phyloP scores from a whole-genome alignment of 2,797 vertebrate genomes.

The Centropyge bicolor region DNA sequence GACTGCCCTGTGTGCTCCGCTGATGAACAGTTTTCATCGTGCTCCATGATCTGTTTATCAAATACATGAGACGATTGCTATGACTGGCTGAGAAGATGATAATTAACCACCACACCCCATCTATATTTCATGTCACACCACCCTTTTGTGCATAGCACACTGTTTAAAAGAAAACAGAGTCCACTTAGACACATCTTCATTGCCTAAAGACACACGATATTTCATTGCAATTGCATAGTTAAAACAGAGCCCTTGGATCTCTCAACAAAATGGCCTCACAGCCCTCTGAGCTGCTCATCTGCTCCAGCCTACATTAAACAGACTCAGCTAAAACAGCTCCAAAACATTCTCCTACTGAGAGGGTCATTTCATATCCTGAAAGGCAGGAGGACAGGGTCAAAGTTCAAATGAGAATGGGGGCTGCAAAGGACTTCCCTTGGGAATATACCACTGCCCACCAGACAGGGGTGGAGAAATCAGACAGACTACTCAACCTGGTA shows the following conservation, averaged over 20 bases:
- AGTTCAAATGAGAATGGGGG: conserved; percentile 79
- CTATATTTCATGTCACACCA: background rate
- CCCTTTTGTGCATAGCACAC: background rate
- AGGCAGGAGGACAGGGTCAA: conserved; percentile 82
- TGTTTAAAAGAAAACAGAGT: conserved; percentile 5
- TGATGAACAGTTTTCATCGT: conserved; percentile 6
- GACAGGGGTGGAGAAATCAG: conserved; percentile 80
- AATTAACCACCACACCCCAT: background rate
- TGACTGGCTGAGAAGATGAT: conserved; percentile 2
- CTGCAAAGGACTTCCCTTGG: conserved; percentile 69
- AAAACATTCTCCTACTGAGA: conserved; percentile 68
- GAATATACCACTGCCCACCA: conserved; percentile 78
- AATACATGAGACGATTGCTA: conserved; percentile 7
- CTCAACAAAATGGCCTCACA: conserved; percentile 26
- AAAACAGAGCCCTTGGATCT: conserved; percentile 4
- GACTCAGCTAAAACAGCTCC: conserved; percentile 56
- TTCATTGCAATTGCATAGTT: background rate
- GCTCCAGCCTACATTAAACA: conserved; percentile 47
- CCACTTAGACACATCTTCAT: background rate
- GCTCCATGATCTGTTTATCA: conserved; percentile 15
- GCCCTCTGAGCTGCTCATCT: conserved; percentile 53
- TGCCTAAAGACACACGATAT: background rate
- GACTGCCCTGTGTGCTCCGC: background rate
- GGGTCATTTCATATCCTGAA: conserved; percentile 81
- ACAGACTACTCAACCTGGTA: conserved; percentile 67